A percentile compares a stretch with the other conserved stretches of the same genome.
Conservation (phyloP, 2,888 invertebrate species). For the Hedychridium roseum region DNA sequence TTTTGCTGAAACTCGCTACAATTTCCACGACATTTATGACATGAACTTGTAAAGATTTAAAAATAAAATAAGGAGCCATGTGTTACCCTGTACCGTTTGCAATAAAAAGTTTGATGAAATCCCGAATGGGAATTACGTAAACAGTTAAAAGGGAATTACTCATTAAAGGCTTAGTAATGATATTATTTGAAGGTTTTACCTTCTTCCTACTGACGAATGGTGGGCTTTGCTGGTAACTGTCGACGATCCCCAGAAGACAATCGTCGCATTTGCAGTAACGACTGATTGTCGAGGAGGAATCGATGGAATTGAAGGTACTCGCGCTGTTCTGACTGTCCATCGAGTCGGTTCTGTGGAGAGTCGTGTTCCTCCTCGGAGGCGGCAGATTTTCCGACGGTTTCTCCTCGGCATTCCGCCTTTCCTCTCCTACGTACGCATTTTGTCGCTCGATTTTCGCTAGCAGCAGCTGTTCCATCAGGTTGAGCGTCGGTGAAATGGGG, state of each 20-base stretch:
- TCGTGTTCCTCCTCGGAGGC: constrained; percentile 36
- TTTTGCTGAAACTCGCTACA: too few relatives aligned
- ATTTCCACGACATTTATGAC: too few relatives aligned
- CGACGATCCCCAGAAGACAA: constrained; percentile 82
- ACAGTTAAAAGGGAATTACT: too few relatives aligned
- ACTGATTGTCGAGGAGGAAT: constrained; percentile 74
- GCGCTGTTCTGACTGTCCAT: constrained; percentile 72
- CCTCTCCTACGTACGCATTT: constrained; percentile 43
- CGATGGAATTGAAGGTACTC: constrained; percentile 70
- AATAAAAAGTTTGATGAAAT: too few relatives aligned
- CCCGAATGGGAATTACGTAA: too few relatives aligned
- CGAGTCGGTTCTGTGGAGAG: constrained; percentile 77
- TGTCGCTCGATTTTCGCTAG: constrained; percentile 84
- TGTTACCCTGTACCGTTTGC: too few relatives aligned
- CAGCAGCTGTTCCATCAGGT: constrained; percentile 80
- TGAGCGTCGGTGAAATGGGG: constrained; percentile 64
- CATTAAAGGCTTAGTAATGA: too few relatives aligned
- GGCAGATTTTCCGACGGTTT: background rate
- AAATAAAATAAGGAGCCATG: too few relatives aligned
- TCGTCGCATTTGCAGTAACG: constrained; percentile 82
- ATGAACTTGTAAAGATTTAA: too few relatives aligned
- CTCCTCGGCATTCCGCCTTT: too few relatives aligned
- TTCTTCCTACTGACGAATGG: constrained; percentile 51
- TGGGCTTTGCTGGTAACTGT: constrained; percentile 67
- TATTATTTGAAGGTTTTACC: constrained; percentile 44